Conservation (phyloP, 2,797 vertebrate species). For the Hemibagrus guttatus region DNA sequence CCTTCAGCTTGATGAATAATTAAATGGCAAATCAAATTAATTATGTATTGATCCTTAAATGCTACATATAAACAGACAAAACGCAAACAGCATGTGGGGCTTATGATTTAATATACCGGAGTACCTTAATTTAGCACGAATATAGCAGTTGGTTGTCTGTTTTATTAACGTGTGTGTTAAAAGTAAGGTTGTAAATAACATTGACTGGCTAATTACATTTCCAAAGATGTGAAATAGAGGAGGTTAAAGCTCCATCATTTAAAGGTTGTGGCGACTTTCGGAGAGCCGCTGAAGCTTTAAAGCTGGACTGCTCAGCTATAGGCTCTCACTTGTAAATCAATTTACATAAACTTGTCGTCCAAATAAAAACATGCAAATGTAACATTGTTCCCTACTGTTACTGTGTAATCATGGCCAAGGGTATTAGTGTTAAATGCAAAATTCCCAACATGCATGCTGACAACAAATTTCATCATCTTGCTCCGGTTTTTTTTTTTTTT, state of each 20-base stretch:
- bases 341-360: conserved; percentile 4
- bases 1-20: not conserved
- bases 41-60: not conserved
- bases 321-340: not conserved
- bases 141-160: not conserved
- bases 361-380: conserved; percentile 6
- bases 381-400: not conserved
- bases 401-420: not conserved
- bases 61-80: not conserved
- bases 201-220: not conserved
- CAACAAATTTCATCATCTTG: conserved; percentile 9
- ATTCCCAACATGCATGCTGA: not conserved
- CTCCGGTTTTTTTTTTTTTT: not conserved
- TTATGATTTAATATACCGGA: not conserved
- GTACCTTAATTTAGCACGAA: not conserved
- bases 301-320: not conserved
- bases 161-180: not conserved
- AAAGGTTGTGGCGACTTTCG: not conserved
- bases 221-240: not conserved
- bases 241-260: not conserved
- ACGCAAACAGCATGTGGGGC: not conserved
- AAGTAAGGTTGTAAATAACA: not conserved
- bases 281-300: not conserved
- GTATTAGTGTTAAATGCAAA: not conserved
- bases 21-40: not conserved